These are phyloP conservation scores for Drosophila kurseongensis DNA, from an alignment of 1,140 invertebrate genomes.

Conservation along the genomic window DNA sequence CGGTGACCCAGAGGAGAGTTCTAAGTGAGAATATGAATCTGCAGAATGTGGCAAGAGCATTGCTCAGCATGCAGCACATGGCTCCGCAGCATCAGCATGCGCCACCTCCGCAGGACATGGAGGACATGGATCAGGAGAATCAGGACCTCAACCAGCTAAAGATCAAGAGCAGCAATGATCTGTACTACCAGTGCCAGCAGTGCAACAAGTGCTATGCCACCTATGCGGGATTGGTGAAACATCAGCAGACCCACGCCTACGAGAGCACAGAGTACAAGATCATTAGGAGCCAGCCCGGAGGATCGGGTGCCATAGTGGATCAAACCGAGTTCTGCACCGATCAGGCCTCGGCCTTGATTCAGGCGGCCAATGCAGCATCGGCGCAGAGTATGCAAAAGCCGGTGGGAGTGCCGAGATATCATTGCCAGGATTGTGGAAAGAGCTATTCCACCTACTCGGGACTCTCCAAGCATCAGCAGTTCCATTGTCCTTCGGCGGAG, in stretches of 20 bases:
- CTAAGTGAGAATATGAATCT: constrained; percentile 75
- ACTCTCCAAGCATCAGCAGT: constrained; percentile 97
- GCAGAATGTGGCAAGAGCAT: constrained; percentile 75
- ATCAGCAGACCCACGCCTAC: constrained; percentile 97
- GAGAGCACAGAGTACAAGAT: constrained; percentile 84
- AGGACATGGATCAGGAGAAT: constrained; percentile 48
- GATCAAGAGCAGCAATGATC: constrained; percentile 78
- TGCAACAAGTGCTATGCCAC: constrained; percentile 98
- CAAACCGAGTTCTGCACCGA: constrained; percentile 79
- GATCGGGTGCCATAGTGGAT: constrained; percentile 58
- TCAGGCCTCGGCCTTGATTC: constrained; percentile 74
- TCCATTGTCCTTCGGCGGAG: constrained; percentile 94
- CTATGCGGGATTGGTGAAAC: constrained; percentile 96
- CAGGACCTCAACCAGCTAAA: constrained; percentile 58
- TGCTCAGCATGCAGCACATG: constrained; percentile 76
- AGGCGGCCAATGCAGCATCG: constrained; percentile 73
- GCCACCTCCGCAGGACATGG: constrained; percentile 29
- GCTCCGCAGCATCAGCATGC: constrained; percentile 40
- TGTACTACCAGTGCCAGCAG: constrained; percentile 82
- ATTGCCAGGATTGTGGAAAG: constrained; percentile 96
- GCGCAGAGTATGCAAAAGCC: constrained; percentile 80
- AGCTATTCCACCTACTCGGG: constrained; percentile 99
- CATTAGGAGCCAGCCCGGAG: constrained; percentile 72
- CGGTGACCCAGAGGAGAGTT: constrained; percentile 48
- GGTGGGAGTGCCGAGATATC: constrained; percentile 88